Conservation (phyloP, 2,113 vertebrate genomes). For the Heptranchias perlo region DNA sequence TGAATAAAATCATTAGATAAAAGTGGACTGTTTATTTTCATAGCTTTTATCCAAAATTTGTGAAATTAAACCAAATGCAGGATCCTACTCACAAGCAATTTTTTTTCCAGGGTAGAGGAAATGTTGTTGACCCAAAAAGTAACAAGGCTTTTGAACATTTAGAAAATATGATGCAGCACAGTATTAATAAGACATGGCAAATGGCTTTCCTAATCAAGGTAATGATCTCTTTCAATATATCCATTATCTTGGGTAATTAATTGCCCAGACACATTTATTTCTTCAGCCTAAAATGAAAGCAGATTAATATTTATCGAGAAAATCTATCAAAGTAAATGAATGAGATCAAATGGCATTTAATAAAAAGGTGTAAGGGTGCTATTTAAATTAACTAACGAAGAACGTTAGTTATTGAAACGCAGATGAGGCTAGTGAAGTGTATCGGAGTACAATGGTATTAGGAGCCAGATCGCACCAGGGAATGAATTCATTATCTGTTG, state of each 20-base stretch:
- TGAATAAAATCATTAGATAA: background rate
- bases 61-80: background rate
- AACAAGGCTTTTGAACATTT: background rate
- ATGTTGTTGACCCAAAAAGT: background rate
- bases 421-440: conserved; percentile 7
- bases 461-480: background rate
- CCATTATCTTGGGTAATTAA: conserved; percentile 35
- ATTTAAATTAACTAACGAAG: conserved; percentile 13
- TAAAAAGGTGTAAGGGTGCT: background rate
- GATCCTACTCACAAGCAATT: background rate
- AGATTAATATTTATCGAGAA: conserved; percentile 36
- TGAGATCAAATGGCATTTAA: conserved; percentile 38
- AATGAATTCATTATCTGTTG: conserved; percentile 15
- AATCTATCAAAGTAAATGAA: conserved; percentile 35
- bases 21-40: background rate
- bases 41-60: background rate
- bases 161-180: background rate
- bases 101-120: background rate
- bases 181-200: conserved; percentile 19
- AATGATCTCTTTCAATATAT: conserved; percentile 33
- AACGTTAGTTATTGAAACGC: conserved; percentile 29
- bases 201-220: conserved; percentile 29
- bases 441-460: conserved; percentile 19
- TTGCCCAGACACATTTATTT: conserved; percentile 29
- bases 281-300: conserved; percentile 16